Evolutionary conservation across 2,888 invertebrate species (phyloP).

Genomic region (Agrochola lychnidis): DNA sequence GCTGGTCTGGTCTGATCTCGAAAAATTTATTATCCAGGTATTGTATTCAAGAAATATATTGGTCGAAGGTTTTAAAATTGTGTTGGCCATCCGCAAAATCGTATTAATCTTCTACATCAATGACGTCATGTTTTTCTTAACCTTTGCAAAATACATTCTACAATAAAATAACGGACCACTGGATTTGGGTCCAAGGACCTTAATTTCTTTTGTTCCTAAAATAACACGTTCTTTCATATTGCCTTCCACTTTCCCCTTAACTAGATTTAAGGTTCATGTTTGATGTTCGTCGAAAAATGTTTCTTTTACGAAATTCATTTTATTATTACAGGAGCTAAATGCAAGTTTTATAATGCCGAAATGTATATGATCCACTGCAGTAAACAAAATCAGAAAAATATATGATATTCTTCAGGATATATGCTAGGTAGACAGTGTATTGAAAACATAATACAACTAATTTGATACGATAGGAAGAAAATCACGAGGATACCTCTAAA

Average conservation of each 20-base stretch:
- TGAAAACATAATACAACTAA: too few relatives aligned
- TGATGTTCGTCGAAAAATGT: conserved; percentile 6
- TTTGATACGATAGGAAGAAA: too few relatives aligned
- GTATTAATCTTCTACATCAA: conserved; percentile 10
- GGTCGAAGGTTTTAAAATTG: conserved; percentile 18
- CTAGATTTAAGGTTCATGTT: conserved; percentile 17
- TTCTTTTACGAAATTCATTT: conserved; percentile 8
- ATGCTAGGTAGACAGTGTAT: too few relatives aligned
- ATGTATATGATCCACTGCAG: too few relatives aligned
- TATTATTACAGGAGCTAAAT: too few relatives aligned
- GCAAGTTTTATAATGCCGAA: too few relatives aligned
- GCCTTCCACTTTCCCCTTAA: background rate
- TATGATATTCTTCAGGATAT: too few relatives aligned
- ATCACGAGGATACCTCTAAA: too few relatives aligned
- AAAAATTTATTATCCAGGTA: conserved; percentile 36
- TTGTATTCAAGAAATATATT: conserved; percentile 23
- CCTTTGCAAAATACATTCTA: conserved; percentile 9
- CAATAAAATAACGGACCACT: conserved; percentile 4
- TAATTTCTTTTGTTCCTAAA: conserved; percentile 45
- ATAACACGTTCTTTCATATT: conserved; percentile 29
- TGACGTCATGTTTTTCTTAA: conserved; percentile 6
- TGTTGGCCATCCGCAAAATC: background rate
- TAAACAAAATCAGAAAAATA: too few relatives aligned
- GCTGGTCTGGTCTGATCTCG: conserved; percentile 13
- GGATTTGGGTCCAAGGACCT: conserved; percentile 10